These are phyloP conservation scores for Tetraneura akinire DNA, from an alignment of 1,140 invertebrate genomes.

Conservation along the genomic window DNA sequence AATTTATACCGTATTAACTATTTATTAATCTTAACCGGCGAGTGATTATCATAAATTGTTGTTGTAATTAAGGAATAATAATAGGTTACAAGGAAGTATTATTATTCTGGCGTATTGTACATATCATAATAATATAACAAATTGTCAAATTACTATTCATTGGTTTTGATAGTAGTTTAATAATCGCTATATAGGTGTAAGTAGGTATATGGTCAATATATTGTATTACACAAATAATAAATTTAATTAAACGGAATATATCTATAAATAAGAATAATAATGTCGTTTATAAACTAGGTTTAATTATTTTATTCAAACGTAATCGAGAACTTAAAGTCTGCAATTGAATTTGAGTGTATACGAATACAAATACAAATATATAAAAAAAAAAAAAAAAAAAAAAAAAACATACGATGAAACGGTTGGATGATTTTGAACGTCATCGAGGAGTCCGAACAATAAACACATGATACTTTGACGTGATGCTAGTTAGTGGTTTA, in stretches of 20 bases:
- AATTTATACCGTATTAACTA: too few relatives aligned
- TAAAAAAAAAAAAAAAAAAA: too few relatives aligned
- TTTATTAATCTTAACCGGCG: neutral
- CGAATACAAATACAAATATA: too few relatives aligned
- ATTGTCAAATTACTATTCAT: too few relatives aligned
- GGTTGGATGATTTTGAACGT: neutral
- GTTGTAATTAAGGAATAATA: too few relatives aligned
- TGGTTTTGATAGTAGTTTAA: too few relatives aligned
- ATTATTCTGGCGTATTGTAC: too few relatives aligned
- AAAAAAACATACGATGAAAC: neutral
- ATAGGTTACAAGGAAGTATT: too few relatives aligned
- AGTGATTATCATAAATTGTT: neutral
- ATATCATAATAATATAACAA: too few relatives aligned
- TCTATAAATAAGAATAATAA: slow-evolving; percentile 13
- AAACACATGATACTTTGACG: neutral
- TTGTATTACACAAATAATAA: too few relatives aligned
- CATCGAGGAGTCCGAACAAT: neutral
- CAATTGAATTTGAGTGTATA: neutral
- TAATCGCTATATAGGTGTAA: too few relatives aligned
- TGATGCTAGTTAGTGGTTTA: slow-evolving; percentile 32
- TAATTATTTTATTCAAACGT: neutral
- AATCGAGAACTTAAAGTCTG: neutral
- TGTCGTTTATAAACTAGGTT: neutral
- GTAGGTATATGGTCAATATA: too few relatives aligned
- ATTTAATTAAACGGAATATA: neutral